phyloP scores from a whole-genome alignment of 92 coral and sea anemone genomes.

The Epizoanthus illoricatus region DNA sequence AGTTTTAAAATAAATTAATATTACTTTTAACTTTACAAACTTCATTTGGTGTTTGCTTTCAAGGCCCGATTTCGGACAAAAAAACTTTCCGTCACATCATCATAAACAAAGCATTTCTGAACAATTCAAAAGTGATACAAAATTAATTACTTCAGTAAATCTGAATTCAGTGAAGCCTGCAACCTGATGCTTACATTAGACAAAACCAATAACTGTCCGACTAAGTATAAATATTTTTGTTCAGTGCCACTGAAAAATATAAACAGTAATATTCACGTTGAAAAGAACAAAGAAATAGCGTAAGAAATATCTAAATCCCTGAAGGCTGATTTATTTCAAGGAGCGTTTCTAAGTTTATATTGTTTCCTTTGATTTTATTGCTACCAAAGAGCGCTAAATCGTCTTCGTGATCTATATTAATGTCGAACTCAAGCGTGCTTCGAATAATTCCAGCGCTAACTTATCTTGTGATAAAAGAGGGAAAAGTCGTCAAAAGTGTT shows the following conservation, averaged over 20 bases:
- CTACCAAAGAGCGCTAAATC: background rate
- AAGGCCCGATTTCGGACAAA: background rate
- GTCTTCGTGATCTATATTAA: background rate
- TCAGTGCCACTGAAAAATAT: constrained; percentile 15
- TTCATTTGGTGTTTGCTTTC: background rate
- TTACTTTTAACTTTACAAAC: background rate
- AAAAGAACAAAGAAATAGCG: background rate
- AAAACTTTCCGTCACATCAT: background rate
- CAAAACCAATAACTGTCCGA: constrained; percentile 29
- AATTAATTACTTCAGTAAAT: constrained; percentile 34
- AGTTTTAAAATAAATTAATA: background rate
- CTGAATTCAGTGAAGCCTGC: constrained; percentile 5
- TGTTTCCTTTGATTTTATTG: background rate
- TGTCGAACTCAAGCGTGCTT: background rate
- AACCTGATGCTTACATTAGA: constrained; percentile 36
- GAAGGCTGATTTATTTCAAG: background rate
- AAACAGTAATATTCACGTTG: constrained; percentile 27
- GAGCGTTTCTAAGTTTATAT: background rate
- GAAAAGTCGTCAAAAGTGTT: constrained; percentile 6
- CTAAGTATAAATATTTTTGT: constrained; percentile 32
- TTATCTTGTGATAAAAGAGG: background rate
- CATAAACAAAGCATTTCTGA: constrained; percentile 24
- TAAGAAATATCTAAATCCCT: background rate
- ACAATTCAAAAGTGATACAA: constrained; percentile 24
- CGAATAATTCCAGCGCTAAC: background rate